Evolutionary conservation across 1,140 invertebrate genomes (phyloP).

Genomic region (Drosophila busckii): DNA sequence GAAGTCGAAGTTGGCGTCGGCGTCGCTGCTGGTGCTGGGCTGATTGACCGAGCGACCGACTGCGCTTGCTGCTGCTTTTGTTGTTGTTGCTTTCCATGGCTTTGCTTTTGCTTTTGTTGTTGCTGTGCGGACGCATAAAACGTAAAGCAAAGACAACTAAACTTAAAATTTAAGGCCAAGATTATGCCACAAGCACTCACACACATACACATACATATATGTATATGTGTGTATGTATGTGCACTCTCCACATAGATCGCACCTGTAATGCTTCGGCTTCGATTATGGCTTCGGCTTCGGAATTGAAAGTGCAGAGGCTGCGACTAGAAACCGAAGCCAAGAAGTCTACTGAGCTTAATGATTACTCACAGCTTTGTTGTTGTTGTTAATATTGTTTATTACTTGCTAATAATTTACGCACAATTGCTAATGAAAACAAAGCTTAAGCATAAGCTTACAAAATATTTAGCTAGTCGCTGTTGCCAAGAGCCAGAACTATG

Average conservation of each 20-base stretch:
- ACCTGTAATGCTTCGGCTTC: slow-evolving; percentile 45
- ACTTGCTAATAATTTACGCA: too few species aligned
- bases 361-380: too few species aligned
- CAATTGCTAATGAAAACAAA: too few species aligned
- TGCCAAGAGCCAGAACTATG: too few species aligned
- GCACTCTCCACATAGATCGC: slow-evolving; percentile 8
- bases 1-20: background rate
- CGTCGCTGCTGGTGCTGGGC: slow-evolving; percentile 18
- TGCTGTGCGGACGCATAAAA: slow-evolving; percentile 40
- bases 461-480: too few species aligned
- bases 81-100: slow-evolving; percentile 1
- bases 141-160: slow-evolving; percentile 56
- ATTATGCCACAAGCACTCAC: slow-evolving; percentile 54
- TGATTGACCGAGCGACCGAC: slow-evolving; percentile 60
- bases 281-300: slow-evolving; percentile 4
- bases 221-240: slow-evolving; percentile 4
- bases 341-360: too few species aligned
- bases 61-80: slow-evolving; percentile 13
- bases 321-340: too few species aligned
- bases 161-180: slow-evolving; percentile 62
- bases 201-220: slow-evolving; percentile 6
- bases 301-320: too few species aligned
- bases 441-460: too few species aligned
- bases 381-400: too few species aligned
- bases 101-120: slow-evolving; percentile 3